These are phyloP conservation scores for Whitmania pigra DNA, from an alignment of 1,140 invertebrate species.

Conservation along the genomic window DNA sequence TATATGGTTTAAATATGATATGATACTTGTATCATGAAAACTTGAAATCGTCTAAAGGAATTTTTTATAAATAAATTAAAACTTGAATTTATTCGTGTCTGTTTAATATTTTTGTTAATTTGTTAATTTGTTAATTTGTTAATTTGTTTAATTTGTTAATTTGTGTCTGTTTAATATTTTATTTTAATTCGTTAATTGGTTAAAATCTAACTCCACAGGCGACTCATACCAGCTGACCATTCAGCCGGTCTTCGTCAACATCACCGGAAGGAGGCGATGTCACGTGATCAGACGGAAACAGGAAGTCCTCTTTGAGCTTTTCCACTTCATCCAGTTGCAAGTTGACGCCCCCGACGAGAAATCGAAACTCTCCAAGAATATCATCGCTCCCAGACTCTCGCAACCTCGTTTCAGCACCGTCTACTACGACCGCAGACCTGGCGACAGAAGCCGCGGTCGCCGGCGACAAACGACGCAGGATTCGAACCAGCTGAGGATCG, in stretches of 20 bases:
- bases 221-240: conserved; percentile 26
- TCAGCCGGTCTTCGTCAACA: conserved; percentile 27
- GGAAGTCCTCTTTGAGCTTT: conserved; percentile 25
- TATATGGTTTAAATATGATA: too few relatives aligned
- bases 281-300: conserved; percentile 19
- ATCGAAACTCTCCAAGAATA: not conserved
- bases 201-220: conserved; percentile 26
- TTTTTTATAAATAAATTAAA: not conserved
- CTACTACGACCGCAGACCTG: not conserved
- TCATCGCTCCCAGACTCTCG: not conserved
- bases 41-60: too few relatives aligned
- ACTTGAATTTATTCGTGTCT: not conserved
- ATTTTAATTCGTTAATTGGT: too few relatives aligned
- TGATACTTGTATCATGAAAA: too few relatives aligned
- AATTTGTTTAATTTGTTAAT: not conserved
- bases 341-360: not conserved
- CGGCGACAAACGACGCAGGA: not conserved
- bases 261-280: conserved; percentile 22
- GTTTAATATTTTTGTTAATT: not conserved
- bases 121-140: not conserved
- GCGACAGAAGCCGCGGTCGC: conserved; percentile 6
- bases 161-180: not conserved
- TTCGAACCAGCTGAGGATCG: conserved; percentile 17
- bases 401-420: not conserved
- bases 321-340: conserved; percentile 21